Percentiles rank a stretch among this genome's conserved stretches.
These are phyloP conservation scores for Sipha flava DNA, from an alignment of 1,140 invertebrate genomes.

Conservation along the genomic window DNA sequence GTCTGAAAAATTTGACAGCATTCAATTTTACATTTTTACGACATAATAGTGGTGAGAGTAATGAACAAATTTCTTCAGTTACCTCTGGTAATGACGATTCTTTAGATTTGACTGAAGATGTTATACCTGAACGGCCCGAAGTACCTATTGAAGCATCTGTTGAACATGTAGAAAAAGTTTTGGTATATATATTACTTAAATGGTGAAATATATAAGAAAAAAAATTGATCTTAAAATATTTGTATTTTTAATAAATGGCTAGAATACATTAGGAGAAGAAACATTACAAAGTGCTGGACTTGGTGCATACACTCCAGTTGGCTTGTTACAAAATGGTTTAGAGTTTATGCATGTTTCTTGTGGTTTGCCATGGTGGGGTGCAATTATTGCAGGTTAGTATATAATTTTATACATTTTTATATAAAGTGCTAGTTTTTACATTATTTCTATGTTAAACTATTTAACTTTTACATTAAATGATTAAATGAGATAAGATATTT, in stretches of 20 bases:
- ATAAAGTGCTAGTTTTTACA: too few species aligned
- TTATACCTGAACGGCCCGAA: slow-evolving; percentile 9
- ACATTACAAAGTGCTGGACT: slow-evolving; percentile 71
- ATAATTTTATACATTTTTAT: too few species aligned
- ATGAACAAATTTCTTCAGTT: not conserved
- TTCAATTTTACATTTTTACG: not conserved
- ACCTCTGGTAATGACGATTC: not conserved
- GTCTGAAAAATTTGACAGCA: not conserved
- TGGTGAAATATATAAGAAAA: not conserved
- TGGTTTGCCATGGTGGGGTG: slow-evolving; percentile 81
- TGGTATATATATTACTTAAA: not conserved
- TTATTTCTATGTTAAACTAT: too few species aligned
- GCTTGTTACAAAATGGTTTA: slow-evolving; percentile 66
- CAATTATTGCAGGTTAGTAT: slow-evolving; percentile 61
- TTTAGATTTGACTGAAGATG: not conserved
- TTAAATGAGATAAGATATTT: too few species aligned
- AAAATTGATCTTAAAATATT: not conserved
- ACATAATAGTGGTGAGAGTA: not conserved
- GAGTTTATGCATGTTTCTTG: slow-evolving; percentile 69
- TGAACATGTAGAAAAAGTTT: not conserved
- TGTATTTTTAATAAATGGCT: not conserved
- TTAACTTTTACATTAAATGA: too few species aligned
- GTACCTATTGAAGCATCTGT: not conserved
- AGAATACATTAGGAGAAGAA: slow-evolving; percentile 54
- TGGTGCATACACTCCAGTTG: slow-evolving; percentile 65